Evolutionary conservation across 2,113 vertebrate species (phyloP).

Genomic region (Notiomystis cincta): DNA sequence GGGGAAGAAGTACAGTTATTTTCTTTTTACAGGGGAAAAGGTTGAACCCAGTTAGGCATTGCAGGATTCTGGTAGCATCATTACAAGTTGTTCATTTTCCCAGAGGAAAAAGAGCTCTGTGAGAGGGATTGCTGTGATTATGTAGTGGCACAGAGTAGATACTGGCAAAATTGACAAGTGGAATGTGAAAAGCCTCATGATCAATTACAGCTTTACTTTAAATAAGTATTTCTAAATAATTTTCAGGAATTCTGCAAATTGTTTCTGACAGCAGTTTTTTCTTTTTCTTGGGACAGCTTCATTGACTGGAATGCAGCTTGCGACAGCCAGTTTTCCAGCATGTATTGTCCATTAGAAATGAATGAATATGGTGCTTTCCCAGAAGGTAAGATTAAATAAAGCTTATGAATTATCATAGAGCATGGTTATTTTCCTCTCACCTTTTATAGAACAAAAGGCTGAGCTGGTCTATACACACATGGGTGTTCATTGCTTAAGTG

Average conservation of each 20-base stretch:
- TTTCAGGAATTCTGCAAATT: background rate
- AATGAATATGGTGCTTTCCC: constrained; percentile 74
- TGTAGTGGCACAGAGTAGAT: background rate
- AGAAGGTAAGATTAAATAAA: constrained; percentile 69
- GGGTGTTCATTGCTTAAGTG: background rate
- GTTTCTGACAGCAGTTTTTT: constrained; percentile 1
- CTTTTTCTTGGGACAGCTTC: constrained; percentile 58
- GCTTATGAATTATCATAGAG: background rate
- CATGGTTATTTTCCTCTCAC: background rate
- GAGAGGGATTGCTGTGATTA: background rate
- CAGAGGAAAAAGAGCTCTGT: background rate
- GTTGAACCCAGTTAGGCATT: background rate
- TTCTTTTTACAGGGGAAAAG: background rate
- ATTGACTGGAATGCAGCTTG: constrained; percentile 76
- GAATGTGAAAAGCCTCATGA: background rate
- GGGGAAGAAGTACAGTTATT: background rate
- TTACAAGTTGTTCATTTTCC: background rate
- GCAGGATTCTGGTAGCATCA: background rate
- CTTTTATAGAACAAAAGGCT: background rate
- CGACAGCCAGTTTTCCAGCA: constrained; percentile 74
- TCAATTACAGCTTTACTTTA: background rate
- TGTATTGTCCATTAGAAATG: constrained; percentile 76
- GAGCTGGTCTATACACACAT: background rate
- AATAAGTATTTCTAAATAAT: background rate
- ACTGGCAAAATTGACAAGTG: background rate